Evolutionary conservation across 2,888 invertebrate species (phyloP), one percentile per base, ranked within the genome.

Genomic region (Lycaena phlaeas): DNA sequence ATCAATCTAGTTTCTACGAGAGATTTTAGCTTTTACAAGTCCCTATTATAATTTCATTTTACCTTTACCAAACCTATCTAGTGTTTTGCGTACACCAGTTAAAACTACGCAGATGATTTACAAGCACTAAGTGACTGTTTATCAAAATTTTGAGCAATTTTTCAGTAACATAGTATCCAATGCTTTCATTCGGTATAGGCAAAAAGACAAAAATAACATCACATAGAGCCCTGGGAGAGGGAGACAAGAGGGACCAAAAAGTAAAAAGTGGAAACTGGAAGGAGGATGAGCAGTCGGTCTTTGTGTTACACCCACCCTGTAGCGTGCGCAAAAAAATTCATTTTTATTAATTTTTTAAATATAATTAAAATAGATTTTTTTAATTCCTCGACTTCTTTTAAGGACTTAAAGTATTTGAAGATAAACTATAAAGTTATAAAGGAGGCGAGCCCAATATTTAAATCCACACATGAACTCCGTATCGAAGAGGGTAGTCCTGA

Each of bases 251-350:
- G 57, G 54, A 48, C 59, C 66, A 62, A 70, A 77, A 77, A 74
- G 69, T 69, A 73, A 77, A 76, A 77, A 75, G 64, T 64, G 59
- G 67, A 61, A 60, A 31, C 26, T 25, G 22, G 25, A 14, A 12
- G 40, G 40, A 40, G 72, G 68, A 73, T 75, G 77, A 78, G 78
- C 77, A 76, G 71, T 57, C 62, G 59, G 52, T 57, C 64, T 78
- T 79, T 79, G 74, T 77, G 57, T 64, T 57, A 60, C 61, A 64
- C 72, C 71, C 31, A 25, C 72, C 55, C 55, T 14, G 64, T 57
- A 68, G 40, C 41, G 65, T 46, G 38, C 15, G 61, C 56, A 64
- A 14, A 47, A 46, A 29, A 39, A 43, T 9, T 36, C 14, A 3
- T n/a, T n/a, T n/a, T n/a, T n/a, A n/a, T n/a, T 29, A 29, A 2